Evolutionary conservation across 1,140 invertebrate genomes (phyloP), one percentile per base, ranked within the genome.

Genomic region (Pomacea maculata): DNA sequence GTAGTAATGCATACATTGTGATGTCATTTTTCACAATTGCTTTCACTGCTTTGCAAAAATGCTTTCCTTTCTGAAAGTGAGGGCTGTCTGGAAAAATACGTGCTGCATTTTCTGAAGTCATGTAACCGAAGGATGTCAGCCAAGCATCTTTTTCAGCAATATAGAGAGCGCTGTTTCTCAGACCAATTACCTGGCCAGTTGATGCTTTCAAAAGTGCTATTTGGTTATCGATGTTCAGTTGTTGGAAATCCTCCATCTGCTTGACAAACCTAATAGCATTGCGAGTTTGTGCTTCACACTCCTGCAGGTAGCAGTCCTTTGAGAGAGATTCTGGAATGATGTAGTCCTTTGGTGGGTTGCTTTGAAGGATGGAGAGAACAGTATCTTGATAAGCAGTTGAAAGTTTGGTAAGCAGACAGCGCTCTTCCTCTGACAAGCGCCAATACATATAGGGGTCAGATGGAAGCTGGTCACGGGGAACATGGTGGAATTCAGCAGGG

Each of bases 1-100:
- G 95, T 86, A 98, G 92, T 80, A 98, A 95, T 10, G 97, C 93
- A 89, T 98, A 96, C 54, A 98, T 94, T 88, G 76, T 85, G 12
- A 80, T 77, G 75, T 91, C 85, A 72, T 89, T 85, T 11, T 85
- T 76, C 25, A 89, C 84, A 15, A 89, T 75, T 25, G 80, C 74
- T 80, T 91, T 91, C 29, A 90, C 70, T 10, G 80, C 81, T 25
- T 81, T 79, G 81, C 89, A 89, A 75, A 86, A 89, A 19, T 82
- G 82, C 19, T 84, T 45, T n/a, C 52, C 52, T 21, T 17, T n/a
- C 6, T 57, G 65, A 10, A 55, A 15, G 45, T 65, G 67, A 25
- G 77, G 77, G 34, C 70, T n/a, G 77, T 78, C 67, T 15, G 77
- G 77, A 45, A 70, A 21, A 11, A 78, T 64, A 17, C n/a, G 19